Evolutionary conservation across 2,113 vertebrate species (phyloP).

Genomic region (Prolemur simus): DNA sequence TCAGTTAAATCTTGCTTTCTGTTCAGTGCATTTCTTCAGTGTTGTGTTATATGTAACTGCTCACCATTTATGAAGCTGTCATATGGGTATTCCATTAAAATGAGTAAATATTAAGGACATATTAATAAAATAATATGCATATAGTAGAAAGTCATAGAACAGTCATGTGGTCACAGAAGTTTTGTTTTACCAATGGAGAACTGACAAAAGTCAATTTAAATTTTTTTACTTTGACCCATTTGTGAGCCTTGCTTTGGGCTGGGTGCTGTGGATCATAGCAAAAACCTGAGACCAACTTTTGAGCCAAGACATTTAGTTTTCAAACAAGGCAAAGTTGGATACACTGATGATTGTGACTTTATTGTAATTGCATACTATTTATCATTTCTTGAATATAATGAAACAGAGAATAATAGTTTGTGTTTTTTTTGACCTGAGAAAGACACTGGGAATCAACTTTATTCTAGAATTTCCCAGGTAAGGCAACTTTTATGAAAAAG

Average conservation of each 20-base stretch:
- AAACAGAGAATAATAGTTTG: background rate
- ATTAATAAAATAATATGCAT: background rate
- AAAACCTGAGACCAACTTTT: background rate
- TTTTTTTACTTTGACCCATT: background rate
- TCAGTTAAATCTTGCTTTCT: background rate
- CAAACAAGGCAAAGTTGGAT: background rate
- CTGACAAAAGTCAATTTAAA: background rate
- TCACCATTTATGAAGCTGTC: background rate
- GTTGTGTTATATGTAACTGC: background rate
- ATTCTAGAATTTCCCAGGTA: slow-evolving; percentile 26
- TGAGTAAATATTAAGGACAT: background rate
- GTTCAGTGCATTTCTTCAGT: background rate
- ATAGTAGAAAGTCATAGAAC: background rate
- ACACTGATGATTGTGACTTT: background rate
- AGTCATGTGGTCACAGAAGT: background rate
- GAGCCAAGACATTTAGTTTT: slow-evolving; percentile 24
- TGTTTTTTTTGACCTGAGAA: background rate
- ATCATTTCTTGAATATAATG: background rate
- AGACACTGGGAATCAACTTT: background rate
- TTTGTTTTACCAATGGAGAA: background rate
- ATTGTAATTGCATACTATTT: background rate
- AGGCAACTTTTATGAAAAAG: background rate
- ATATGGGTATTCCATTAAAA: background rate
- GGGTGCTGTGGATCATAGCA: background rate
- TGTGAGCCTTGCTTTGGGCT: background rate